Evolutionary conservation across 2,113 vertebrate genomes (phyloP), one percentile per base, ranked within the genome.

Genomic region (Phylloscopus whistleri): DNA sequence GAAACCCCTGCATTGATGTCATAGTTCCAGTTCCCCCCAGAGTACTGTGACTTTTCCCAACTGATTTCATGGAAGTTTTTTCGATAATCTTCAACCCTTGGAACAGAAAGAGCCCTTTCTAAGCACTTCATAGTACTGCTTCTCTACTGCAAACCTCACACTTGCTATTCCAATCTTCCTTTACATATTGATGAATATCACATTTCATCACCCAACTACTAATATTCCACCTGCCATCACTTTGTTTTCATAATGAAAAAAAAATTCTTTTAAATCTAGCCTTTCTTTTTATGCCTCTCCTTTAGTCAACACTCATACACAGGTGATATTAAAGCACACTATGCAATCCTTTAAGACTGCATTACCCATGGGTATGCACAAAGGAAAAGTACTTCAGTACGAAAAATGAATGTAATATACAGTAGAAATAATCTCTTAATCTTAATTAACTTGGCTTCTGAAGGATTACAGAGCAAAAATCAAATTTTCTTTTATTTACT

Each of bases 341-440:
- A 41, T 30, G 7, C 18, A 92, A 7, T 75, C 35, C 12, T 87
- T 90, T 26, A 28, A 62, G 68, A 70, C 19, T 89, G 55, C 17
- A 51, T 41, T 66, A 82, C 20, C 35, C 9, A 0, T 77, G 59
- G 22, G 23, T 88, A 48, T 13, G 13, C 72, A 70, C 24, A 87
- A 83, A 68, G 3, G 41, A 69, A 69, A 91, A 86, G 39, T n/a
- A 59, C 7, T 70, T 88, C 23, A 52, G 11, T 37, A 74, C 60
- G 60, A 92, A 93, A 94, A 96, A 93, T 87, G 9, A 86, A 60
- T 67, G 14, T 21, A 93, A 86, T 93, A 74, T 48, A 48, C 24
- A 66, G 43, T 27, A 90, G 23, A 26, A 88, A 85, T 78, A 44
- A 83, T 46, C 41, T 84, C 64, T 63, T 60, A 76, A 72, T 88